Conservation (phyloP, 37 sponge, comb jelly and placozoan genomes). For the Sycon ciliatum region DNA sequence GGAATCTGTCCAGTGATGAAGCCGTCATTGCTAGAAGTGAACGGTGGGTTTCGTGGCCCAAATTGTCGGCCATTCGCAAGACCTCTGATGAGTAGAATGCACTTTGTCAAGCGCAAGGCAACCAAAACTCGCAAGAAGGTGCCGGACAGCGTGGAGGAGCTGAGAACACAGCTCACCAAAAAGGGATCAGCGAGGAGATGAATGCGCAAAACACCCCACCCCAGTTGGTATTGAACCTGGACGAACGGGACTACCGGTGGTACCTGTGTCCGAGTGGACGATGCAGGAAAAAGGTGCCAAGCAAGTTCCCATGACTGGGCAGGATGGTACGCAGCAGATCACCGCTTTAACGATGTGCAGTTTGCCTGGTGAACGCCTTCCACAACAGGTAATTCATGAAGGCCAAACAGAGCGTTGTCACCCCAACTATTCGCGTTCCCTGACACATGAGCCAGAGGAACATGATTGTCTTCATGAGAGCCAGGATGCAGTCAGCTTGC, state of each 20-base stretch:
- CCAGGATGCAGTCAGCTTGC: too few species aligned
- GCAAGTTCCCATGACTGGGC: background rate
- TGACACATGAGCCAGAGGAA: too few species aligned
- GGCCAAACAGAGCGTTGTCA: background rate
- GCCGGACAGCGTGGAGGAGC: background rate
- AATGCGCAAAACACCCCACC: background rate
- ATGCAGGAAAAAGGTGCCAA: background rate
- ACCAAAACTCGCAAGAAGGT: background rate
- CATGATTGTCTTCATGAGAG: too few species aligned
- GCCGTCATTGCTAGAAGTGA: background rate
- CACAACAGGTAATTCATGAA: background rate
- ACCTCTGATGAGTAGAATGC: background rate
- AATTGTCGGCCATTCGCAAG: background rate
- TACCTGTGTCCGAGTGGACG: background rate
- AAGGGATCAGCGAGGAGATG: background rate
- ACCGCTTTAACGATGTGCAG: background rate
- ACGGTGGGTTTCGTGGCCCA: background rate
- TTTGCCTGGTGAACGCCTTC: background rate
- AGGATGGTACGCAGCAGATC: too few species aligned
- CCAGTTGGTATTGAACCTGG: background rate
- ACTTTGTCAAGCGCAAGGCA: background rate
- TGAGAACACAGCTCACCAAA: background rate
- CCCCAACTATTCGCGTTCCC: background rate
- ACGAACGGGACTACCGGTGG: background rate
- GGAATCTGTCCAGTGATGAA: background rate